Evolutionary conservation across 2,113 vertebrate genomes (phyloP), one percentile per base, ranked within the genome.

Genomic region (Catharus minimus): DNA sequence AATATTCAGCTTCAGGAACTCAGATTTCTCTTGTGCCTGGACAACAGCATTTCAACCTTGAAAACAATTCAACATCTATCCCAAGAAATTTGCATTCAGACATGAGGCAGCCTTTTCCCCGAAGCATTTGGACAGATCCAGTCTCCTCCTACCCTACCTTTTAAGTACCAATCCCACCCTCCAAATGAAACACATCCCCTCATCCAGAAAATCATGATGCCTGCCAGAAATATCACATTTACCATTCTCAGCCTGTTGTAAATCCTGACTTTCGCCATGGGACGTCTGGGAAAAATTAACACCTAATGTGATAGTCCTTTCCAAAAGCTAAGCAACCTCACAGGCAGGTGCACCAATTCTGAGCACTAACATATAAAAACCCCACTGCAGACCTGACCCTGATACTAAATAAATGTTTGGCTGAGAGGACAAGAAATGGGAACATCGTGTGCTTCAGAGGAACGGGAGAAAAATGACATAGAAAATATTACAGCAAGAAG

Each of bases 371-470:
- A 92, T 38, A 82, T 76, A 92, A 95, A 95, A 93, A 38, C 55
- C 58, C 74, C 79, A 84, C 72, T 80, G 94, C 85, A 94, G 92
- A 92, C 93, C 90, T 96, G 94, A 95, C 95, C 95, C 88, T 92
- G 93, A 96, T 96, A 95, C 95, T 95, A 96, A 93, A 96, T 94
- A 96, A 92, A 93, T 62, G 93, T 93, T 95, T 95, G 90, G 84
- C 79, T 84, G 90, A 44, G 83, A 96, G 95, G 92, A 92, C 92
- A 82, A 93, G 90, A 95, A 95, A 95, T 93, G 93, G 83, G 93
- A 95, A 93, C 92, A 92, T 74, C 78, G 30, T 86, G 93, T 94
- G 86, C 92, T 95, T 92, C 71, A 82, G 89, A 93, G 90, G 92
- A 95, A 92, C 0, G 32, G 62, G 75, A 95, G 88, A 89, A 95